Conservation (phyloP, 1,140 invertebrate genomes). For the Drosophila burlai region DNA sequence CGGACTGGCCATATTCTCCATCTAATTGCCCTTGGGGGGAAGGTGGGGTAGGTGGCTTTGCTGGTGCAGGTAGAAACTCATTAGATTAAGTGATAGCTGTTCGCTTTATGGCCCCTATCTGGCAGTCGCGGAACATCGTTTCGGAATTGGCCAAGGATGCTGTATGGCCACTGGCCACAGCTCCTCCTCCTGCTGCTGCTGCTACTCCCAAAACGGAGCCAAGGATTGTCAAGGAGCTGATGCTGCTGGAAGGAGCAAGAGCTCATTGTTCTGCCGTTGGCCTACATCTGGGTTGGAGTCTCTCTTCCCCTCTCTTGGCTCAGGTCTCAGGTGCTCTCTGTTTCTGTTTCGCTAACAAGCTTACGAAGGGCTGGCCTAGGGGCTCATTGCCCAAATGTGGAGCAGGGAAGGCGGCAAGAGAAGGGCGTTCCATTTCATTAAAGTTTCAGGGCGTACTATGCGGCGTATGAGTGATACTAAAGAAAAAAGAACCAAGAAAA, state of each 20-base stretch:
- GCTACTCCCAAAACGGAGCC: constrained; percentile 14
- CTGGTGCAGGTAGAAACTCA: constrained; percentile 28
- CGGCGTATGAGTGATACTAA: constrained; percentile 56
- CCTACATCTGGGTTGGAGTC: constrained; percentile 16
- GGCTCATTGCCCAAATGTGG: constrained; percentile 32
- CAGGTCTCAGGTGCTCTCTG: background rate
- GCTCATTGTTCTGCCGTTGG: constrained; percentile 33
- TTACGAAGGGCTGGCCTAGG: constrained; percentile 29
- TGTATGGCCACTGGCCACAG: constrained; percentile 12
- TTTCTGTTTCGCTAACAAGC: constrained; percentile 59
- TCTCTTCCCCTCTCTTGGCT: background rate
- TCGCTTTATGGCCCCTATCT: constrained; percentile 32
- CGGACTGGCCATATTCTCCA: constrained; percentile 12
- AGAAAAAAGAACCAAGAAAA: constrained; percentile 43
- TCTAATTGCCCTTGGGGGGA: constrained; percentile 25
- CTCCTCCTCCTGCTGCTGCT: background rate
- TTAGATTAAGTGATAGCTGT: constrained; percentile 56
- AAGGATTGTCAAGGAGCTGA: constrained; percentile 32
- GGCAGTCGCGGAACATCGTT: constrained; percentile 12
- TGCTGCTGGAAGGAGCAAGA: background rate
- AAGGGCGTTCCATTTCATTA: constrained; percentile 63
- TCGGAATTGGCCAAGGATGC: constrained; percentile 25
- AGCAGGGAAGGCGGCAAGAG: background rate
- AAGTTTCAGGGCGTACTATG: constrained; percentile 55
- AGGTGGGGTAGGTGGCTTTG: background rate